A percentile compares a stretch with the other conserved stretches of the same genome.
Evolutionary conservation across 2,797 vertebrate genomes (phyloP).

Genomic region (Myotis findleyi): DNA sequence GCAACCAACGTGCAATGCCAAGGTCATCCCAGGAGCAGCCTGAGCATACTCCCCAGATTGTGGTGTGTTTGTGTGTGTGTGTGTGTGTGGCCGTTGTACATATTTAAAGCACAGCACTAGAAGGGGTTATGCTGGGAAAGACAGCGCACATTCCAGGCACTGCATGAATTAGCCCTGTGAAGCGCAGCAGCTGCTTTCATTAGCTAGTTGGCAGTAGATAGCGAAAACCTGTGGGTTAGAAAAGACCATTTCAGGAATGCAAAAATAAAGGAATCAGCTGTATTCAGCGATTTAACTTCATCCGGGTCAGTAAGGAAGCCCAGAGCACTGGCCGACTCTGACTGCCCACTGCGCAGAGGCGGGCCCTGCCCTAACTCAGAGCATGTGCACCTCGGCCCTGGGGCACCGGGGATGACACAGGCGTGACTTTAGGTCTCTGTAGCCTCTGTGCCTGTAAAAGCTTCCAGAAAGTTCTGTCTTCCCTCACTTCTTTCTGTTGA

Average conservation of each 20-base stretch:
- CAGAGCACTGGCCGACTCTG: neutral
- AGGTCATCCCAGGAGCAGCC: slow-evolving; percentile 73
- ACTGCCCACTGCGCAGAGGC: neutral
- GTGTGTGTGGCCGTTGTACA: neutral
- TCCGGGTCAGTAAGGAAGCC: slow-evolving; percentile 54
- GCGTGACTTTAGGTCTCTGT: neutral
- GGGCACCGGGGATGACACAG: neutral
- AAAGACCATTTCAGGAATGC: slow-evolving; percentile 65
- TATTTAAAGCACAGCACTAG: slow-evolving; percentile 50
- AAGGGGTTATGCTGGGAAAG: slow-evolving; percentile 30
- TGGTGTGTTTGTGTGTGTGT: neutral
- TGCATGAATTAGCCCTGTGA: slow-evolving; percentile 23
- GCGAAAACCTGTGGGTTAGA: slow-evolving; percentile 52
- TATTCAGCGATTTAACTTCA: slow-evolving; percentile 70
- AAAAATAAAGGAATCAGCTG: slow-evolving; percentile 65
- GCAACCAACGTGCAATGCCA: slow-evolving; percentile 27
- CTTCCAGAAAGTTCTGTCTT: neutral
- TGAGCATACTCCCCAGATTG: slow-evolving; percentile 69
- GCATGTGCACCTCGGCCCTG: neutral
- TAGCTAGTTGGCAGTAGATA: slow-evolving; percentile 61
- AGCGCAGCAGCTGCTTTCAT: slow-evolving; percentile 62
- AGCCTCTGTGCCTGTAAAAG: neutral
- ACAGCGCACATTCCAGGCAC: slow-evolving; percentile 39
- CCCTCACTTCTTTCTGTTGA: neutral
- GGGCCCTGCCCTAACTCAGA: neutral